Percentiles rank a stretch among this genome's conserved stretches.
These are phyloP conservation scores for Luidia sarsii DNA, from an alignment of 53 echinoderm and acorn worm species.

Conservation along the genomic window DNA sequence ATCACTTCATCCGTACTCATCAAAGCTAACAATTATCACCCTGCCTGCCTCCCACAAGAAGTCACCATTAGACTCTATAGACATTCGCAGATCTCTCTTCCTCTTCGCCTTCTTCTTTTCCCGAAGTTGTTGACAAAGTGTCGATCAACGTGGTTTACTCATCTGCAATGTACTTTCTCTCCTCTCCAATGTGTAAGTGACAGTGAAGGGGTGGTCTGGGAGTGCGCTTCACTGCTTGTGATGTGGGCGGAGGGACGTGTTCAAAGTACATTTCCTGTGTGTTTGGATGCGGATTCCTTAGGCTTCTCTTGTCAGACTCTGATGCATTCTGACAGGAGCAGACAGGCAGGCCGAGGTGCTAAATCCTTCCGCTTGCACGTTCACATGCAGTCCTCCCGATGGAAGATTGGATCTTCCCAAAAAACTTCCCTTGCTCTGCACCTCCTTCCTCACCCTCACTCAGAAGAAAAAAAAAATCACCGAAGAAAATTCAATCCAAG, in stretches of 20 bases:
- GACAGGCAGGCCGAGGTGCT: slow-evolving; percentile 9
- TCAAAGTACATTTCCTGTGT: slow-evolving; percentile 42
- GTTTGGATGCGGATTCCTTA: neutral
- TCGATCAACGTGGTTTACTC: slow-evolving; percentile 38
- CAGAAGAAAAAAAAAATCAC: too few relatives aligned
- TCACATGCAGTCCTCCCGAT: slow-evolving; percentile 7
- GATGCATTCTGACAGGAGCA: slow-evolving; percentile 13
- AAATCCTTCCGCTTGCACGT: slow-evolving; percentile 26
- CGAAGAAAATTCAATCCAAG: too few relatives aligned
- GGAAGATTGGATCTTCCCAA: neutral
- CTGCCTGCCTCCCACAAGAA: neutral
- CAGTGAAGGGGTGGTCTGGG: neutral
- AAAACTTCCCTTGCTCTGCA: too few relatives aligned
- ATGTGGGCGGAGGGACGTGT: slow-evolving; percentile 17
- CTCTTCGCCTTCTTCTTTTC: too few relatives aligned
- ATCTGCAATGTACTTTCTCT: too few relatives aligned
- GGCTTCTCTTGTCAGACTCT: too few relatives aligned
- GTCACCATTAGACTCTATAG: too few relatives aligned
- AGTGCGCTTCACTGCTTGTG: slow-evolving; percentile 21
- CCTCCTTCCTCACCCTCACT: too few relatives aligned
- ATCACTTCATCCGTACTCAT: neutral
- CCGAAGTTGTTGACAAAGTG: too few relatives aligned
- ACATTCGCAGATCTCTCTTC: too few relatives aligned
- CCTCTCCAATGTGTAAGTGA: too few relatives aligned
- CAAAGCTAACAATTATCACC: neutral